Base-by-base conservation (phyloP, 2,113 vertebrate species). In the Uria aalge region DNA sequence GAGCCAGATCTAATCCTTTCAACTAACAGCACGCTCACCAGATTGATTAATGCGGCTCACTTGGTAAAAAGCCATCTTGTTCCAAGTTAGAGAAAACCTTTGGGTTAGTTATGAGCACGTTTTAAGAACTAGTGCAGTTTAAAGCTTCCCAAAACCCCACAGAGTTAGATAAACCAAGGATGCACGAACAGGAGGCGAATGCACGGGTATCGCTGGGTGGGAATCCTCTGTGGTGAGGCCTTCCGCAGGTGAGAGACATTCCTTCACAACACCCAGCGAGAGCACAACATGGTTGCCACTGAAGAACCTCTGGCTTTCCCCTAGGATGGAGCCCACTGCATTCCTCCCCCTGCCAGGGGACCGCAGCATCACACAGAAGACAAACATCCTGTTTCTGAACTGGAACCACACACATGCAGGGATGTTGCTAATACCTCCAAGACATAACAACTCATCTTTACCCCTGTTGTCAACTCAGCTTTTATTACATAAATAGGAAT, bases 1-100 rank as follows among this genome's bases (percentile, higher is more conserved):
- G 20, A 91, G 88, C 13, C 63, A 84, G 36, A 94, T 8, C 56
- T 86, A 84, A 94, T 84, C 79, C 71, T n/a, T 80, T 86, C 85
- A 45, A 5, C 56, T 67, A 85, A 83, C 62, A 73, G 69, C 69
- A 50, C 0, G 0, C n/a, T 76, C 73, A 48, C 43, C 40, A 62
- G 48, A 86, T 2, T 68, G 72, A 85, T 34, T 73, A 74, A 4
- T 2, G 34, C 56, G 76, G 71, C 45, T 85, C 60, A 26, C 38
- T 29, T 47, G 16, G 62, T 71, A 72, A 78, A 92, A 94, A 1
- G 9, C 40, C 41, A 26, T 14, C 68, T 55, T 1, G 0, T 36
- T 47, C 57, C 53, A 53, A 62, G 47, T 38, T 19, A 23, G 38
- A 71, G 53, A 41, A 76, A 81, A 53, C 29, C 57, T 60, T 2